phyloP scores from a whole-genome alignment of 1,140 invertebrate genomes.

The Lethrus apterus region DNA sequence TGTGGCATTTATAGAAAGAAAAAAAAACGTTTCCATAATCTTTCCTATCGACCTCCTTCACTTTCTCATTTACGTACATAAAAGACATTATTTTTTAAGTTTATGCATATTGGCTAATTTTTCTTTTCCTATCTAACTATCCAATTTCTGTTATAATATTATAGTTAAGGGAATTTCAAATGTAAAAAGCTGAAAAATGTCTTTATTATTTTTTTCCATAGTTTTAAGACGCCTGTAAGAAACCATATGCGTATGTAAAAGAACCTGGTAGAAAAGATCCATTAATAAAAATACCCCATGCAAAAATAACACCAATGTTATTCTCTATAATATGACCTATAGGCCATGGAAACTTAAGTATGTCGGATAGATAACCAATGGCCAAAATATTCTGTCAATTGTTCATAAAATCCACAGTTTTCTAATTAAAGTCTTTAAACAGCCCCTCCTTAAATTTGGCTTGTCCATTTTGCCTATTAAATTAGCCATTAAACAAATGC shows the following conservation, averaged over 20 bases:
- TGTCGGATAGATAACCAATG: constrained; percentile 59
- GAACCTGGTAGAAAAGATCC: constrained; percentile 65
- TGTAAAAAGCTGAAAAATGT: constrained; percentile 41
- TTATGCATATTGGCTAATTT: no score
- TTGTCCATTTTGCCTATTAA: constrained; percentile 45
- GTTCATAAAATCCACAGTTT: constrained; percentile 65
- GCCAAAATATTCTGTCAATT: constrained; percentile 65
- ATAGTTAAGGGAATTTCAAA: constrained; percentile 54
- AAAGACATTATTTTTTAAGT: no score
- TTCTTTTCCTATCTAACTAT: no score
- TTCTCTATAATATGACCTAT: constrained; percentile 72
- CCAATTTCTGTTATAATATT: no score
- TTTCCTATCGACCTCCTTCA: no score
- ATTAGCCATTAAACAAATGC: constrained; percentile 18
- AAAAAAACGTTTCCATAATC: no score
- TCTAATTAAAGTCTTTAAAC: constrained; percentile 48
- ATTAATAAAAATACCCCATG: constrained; percentile 75
- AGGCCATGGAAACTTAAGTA: constrained; percentile 69
- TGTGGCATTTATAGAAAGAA: no score
- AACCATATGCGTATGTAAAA: constrained; percentile 73
- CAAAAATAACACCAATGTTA: constrained; percentile 69
- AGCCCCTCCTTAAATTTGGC: constrained; percentile 47
- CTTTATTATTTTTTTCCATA: not conserved
- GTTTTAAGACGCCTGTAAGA: constrained; percentile 46
- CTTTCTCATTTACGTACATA: no score